Evolutionary conservation across 2,113 vertebrate genomes (phyloP).

Genomic region (Acrocephalus arundinaceus): DNA sequence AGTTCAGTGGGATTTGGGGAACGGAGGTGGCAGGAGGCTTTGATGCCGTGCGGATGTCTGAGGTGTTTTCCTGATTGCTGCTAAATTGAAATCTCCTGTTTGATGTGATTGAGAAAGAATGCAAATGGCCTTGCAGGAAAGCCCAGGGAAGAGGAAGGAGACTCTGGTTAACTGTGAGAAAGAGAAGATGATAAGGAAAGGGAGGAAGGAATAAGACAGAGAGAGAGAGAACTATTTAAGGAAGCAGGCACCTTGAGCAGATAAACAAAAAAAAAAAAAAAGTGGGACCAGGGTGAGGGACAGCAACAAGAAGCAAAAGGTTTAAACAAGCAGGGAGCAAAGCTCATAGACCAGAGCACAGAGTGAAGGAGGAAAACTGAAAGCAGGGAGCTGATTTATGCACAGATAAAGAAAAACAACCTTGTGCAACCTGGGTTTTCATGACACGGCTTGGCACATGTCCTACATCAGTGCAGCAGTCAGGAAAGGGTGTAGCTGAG

Average conservation of each 20-base stretch:
- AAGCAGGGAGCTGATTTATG: not conserved
- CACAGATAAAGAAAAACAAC: not conserved
- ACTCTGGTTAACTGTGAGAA: not conserved
- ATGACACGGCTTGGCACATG: not conserved
- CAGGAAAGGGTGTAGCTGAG: constrained; percentile 1
- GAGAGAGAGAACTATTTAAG: not conserved
- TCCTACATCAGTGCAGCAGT: not conserved
- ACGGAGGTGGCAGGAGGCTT: not conserved
- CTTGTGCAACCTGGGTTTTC: not conserved
- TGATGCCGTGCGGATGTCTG: not conserved
- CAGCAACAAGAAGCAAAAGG: not conserved
- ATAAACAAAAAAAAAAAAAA: not conserved
- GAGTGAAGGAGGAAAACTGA: not conserved
- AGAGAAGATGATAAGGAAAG: not conserved
- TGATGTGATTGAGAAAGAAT: constrained; percentile 16
- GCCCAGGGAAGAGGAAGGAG: not conserved
- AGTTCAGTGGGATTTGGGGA: not conserved
- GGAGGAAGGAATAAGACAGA: not conserved
- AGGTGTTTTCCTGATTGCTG: constrained; percentile 28
- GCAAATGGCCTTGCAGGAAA: not conserved
- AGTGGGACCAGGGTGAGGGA: not conserved
- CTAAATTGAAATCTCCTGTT: constrained; percentile 17
- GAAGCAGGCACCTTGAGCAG: not conserved
- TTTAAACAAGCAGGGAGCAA: not conserved
- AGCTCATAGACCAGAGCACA: not conserved